Base-by-base conservation (phyloP, 1,140 invertebrate genomes). In the Drosophila kurseongensis region DNA sequence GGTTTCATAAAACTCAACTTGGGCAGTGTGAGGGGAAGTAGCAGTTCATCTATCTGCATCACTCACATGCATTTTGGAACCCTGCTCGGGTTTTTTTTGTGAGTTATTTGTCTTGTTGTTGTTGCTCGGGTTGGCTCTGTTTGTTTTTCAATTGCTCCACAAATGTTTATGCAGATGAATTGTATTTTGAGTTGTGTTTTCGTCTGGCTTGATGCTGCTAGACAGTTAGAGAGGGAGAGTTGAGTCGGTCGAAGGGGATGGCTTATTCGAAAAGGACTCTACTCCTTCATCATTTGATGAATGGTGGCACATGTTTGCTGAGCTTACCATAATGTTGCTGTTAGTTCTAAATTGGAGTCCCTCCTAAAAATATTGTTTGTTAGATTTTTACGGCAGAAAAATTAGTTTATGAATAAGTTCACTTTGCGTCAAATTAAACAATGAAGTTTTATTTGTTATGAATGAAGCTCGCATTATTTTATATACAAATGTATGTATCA, bases 121-220 rank as follows among this genome's bases (percentile, higher is more conserved):
- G 59, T 69, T 79, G 72, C 45, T 57, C 42, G 50, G 69, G 57
- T 44, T 55, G 65, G 54, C 65, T 61, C 51, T 79, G 75, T 86
- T 86, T 82, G 78, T 73, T 76, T 80, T 88, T 88, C 79, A 88
- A 88, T 88, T 79, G 83, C 83, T 86, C 48, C 82, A 82, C 78
- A 86, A 88, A 88, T 88, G 83, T 88, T 88, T 88, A 88, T 88
- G 83, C 83, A 88, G 83, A 83, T 88, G 84, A 83, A 88, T 88
- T 88, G 84, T 88, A 72, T 88, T 88, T 89, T 80, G 79, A 83
- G 73, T 80, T 89, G 76, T 71, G 72, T 88, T 77, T 83, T 78
- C 55, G 79, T 83, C 84, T 82, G 63, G 35, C 52, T 84, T 45
- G 27, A 48, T 50, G 57, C 56, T 56, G 54, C 50, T 41, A 59